Percentiles rank a stretch among this genome's conserved stretches.
These are phyloP conservation scores for Oscheius sp. DNA, from an alignment of 2,888 invertebrate species.

Conservation along the genomic window DNA sequence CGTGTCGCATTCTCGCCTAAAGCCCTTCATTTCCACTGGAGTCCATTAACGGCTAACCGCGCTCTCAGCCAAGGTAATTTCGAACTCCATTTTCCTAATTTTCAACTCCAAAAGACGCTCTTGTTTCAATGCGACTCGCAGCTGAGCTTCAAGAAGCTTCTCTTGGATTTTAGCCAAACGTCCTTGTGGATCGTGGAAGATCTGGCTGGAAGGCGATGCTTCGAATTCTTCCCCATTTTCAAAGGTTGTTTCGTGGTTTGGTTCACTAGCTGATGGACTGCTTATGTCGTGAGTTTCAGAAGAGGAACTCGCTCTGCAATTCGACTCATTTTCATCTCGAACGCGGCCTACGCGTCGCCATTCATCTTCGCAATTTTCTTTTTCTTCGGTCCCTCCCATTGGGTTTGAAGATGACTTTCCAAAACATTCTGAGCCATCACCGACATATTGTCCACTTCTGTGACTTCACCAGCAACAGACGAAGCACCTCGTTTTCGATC, in stretches of 20 bases:
- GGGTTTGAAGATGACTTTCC: constrained; percentile 4
- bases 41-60: not conserved
- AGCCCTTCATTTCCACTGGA: not conserved
- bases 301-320: not conserved
- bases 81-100: constrained; percentile 15
- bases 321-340: not conserved
- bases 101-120: constrained; percentile 17
- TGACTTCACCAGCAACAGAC: not conserved
- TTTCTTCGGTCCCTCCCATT: not conserved
- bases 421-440: constrained; percentile 12
- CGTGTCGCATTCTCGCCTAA: not conserved
- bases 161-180: no score
- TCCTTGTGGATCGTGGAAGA: no score
- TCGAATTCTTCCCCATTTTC: not conserved
- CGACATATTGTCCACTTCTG: constrained; percentile 17
- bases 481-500: not conserved
- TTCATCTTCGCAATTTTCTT: not conserved
- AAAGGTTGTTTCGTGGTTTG: not conserved
- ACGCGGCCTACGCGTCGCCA: no score
- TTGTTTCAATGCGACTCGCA: constrained; percentile 9
- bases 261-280: not conserved
- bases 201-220: no score
- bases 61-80: not conserved
- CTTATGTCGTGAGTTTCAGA: not conserved
- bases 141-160: not conserved